A percentile compares a stretch with the other conserved stretches of the same genome.
These are phyloP conservation scores for Anastrepha obliqua DNA, from an alignment of 1,140 invertebrate species.

Conservation along the genomic window DNA sequence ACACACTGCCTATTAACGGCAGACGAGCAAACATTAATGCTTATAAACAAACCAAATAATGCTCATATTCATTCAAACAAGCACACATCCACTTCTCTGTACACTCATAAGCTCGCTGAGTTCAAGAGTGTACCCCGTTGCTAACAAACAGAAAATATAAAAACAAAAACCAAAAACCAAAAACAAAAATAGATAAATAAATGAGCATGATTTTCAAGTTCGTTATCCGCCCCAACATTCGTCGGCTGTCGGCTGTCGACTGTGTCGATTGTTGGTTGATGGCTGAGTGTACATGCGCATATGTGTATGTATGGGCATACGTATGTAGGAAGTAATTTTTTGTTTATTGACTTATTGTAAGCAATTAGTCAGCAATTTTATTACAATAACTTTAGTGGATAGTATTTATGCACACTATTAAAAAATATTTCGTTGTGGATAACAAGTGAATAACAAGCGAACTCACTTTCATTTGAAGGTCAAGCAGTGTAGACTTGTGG, in stretches of 20 bases:
- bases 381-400: background rate
- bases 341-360: conserved; percentile 36
- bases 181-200: background rate
- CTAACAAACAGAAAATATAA: background rate
- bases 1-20: background rate
- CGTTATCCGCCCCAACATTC: background rate
- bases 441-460: background rate
- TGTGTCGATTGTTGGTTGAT: background rate
- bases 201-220: background rate
- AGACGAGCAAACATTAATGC: conserved; percentile 11
- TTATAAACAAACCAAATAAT: background rate
- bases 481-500: background rate
- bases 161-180: background rate
- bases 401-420: background rate
- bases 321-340: background rate
- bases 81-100: background rate
- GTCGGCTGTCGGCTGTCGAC: background rate
- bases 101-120: background rate
- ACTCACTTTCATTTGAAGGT: conserved; percentile 40
- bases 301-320: background rate
- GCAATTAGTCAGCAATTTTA: conserved; percentile 37
- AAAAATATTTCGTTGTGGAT: background rate
- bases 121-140: background rate
- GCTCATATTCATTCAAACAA: background rate
- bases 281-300: background rate